Base-by-base conservation (phyloP, 2,797 vertebrate genomes). In the Heliangelus exortis region DNA sequence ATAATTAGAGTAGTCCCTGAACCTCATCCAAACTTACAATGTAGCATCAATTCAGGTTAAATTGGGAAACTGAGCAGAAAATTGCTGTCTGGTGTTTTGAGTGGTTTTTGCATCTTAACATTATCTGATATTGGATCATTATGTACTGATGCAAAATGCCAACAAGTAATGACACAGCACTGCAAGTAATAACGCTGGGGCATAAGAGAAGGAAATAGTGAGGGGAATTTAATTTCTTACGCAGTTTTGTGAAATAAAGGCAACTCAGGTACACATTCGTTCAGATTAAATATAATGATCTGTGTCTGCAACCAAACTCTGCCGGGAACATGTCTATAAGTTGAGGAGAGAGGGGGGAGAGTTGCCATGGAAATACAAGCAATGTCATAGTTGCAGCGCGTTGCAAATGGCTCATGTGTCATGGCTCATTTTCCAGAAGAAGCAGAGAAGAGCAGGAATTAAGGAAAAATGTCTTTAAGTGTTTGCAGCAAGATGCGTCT, bases 51-150 rank as follows among this genome's bases (percentile, higher is more conserved):
- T 95, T 90, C 96, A 94, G 94, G 92, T 96, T 96, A 82, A 95
- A 94, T 84, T 96, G 95, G 92, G 96, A 96, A 95, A 96, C 89
- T 96, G 91, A 96, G 96, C 96, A 96, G 96, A 96, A 96, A 97
- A 97, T 97, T 96, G 95, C 96, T 94, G 93, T 90, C 94, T 96
- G 94, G 83, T 94, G 89, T 96, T 95, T 95, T 90, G 94, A 94
- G 89, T 92, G 87, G 15, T 96, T 92, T 92, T 89, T 94, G 94
- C 92, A 90, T 96, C 91, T 95, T 87, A 87, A 90, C 95, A 76
- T 94, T 94, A 95, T 90, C 93, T 87, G 92, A 92, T 96, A 87
- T 55, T 50, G 68, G 84, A 89, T 96, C 92, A 77, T 96, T 95
- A 96, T 36, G 68, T 90, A 77, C 66, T 77, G 94, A 80, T 96